Evolutionary conservation across 2,888 invertebrate species (phyloP).

Genomic region (Drosophila differens): DNA sequence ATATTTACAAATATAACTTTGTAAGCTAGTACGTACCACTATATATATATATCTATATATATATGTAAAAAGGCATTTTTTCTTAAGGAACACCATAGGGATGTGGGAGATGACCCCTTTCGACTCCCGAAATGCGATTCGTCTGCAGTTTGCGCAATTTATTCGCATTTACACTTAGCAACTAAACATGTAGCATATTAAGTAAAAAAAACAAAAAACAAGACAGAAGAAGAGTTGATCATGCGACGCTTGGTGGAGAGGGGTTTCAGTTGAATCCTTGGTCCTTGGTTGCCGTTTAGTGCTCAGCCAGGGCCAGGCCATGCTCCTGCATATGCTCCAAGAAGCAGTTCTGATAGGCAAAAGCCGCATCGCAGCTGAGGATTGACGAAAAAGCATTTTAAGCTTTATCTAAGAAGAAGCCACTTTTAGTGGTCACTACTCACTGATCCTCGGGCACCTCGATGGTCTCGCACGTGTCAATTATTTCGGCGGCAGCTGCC

Average conservation of each 20-base stretch:
- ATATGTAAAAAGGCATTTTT: conserved; percentile 30
- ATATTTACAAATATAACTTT: conserved; percentile 10
- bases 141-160: conserved; percentile 52
- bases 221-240: conserved; percentile 23
- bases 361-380: conserved; percentile 80
- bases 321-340: conserved; percentile 66
- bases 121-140: not conserved
- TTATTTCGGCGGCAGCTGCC: conserved; percentile 54
- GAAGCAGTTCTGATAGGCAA: conserved; percentile 72
- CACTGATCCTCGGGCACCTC: conserved; percentile 82
- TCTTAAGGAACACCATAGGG: not conserved
- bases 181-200: conserved; percentile 17
- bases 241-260: conserved; percentile 51
- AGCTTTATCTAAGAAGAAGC: not conserved
- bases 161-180: conserved; percentile 35
- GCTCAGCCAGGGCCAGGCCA: conserved; percentile 57
- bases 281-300: conserved; percentile 9
- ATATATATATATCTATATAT: conserved; percentile 10
- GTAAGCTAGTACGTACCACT: conserved; percentile 10
- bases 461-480: conserved; percentile 67
- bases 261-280: conserved; percentile 12
- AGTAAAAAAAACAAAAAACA: conserved; percentile 14
- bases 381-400: not conserved
- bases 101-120: not conserved
- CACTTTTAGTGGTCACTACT: conserved; percentile 39